A percentile compares a stretch with the other conserved stretches of the same genome.
phyloP scores from a whole-genome alignment of 64 coral and sea anemone species.

The Acropora yongei region DNA sequence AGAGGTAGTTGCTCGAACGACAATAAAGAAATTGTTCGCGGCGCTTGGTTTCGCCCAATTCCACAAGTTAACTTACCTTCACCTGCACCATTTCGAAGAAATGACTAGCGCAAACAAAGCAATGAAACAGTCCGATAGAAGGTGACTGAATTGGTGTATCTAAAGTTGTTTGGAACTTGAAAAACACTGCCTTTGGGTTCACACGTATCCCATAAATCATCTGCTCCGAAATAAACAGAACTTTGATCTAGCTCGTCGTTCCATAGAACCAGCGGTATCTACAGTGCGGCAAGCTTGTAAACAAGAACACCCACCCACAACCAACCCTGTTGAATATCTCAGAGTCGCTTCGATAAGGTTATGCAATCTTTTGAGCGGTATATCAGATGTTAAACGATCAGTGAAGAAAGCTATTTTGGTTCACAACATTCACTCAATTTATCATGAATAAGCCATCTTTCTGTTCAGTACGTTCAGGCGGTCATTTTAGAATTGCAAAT shows the following conservation, averaged over 20 bases:
- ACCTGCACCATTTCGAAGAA: not conserved
- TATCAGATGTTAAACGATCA: no score
- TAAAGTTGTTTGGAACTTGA: not conserved
- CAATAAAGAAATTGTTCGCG: not conserved
- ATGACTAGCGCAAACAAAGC: not conserved
- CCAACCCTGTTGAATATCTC: no score
- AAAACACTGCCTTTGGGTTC: not conserved
- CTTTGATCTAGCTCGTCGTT: not conserved
- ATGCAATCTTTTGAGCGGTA: no score
- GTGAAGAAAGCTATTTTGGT: no score
- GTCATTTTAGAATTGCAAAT: no score
- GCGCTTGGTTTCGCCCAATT: not conserved
- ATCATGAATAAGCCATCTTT: no score
- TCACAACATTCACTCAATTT: no score
- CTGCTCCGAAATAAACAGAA: not conserved
- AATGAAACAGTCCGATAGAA: not conserved
- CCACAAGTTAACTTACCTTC: conserved; percentile 13
- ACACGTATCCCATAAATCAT: conserved; percentile 1
- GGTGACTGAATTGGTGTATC: not conserved
- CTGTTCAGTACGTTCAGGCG: no score
- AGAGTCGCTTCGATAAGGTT: no score
- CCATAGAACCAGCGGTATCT: not conserved
- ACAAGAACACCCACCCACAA: not conserved
- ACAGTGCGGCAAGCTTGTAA: not conserved
- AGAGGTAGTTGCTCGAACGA: not conserved